Conservation (phyloP, 2,113 vertebrate genomes). For the Atrichornis clamosus region DNA sequence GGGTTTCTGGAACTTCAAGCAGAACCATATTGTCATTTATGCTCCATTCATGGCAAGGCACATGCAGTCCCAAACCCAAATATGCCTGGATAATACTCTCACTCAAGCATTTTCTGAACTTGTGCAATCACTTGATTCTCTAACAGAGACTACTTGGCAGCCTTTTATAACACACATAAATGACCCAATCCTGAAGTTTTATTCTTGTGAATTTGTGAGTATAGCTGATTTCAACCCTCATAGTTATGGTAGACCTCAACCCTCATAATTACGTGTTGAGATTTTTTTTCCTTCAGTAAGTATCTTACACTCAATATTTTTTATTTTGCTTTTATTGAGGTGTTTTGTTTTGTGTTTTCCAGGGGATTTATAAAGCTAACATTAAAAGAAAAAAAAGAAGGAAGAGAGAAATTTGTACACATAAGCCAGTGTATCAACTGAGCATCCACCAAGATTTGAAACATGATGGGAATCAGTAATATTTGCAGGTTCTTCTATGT, state of each 20-base stretch:
- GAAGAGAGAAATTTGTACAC: not conserved
- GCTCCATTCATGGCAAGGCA: not conserved
- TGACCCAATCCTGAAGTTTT: not conserved
- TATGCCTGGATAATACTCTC: not conserved
- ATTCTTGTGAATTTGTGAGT: not conserved
- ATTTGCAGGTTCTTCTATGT: not conserved
- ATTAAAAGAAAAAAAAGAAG: not conserved
- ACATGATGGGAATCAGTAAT: not conserved
- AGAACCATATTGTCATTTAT: not conserved
- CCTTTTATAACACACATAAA: not conserved
- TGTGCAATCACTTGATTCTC: not conserved
- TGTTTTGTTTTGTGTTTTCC: not conserved
- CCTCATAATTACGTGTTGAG: not conserved
- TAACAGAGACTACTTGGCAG: not conserved
- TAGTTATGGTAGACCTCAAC: not conserved
- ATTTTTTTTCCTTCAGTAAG: not conserved
- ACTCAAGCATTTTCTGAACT: not conserved
- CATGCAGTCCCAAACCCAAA: not conserved
- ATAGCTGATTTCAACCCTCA: not conserved
- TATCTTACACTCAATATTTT: not conserved
- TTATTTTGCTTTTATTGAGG: not conserved
- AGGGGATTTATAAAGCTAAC: not conserved
- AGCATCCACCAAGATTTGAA: not conserved
- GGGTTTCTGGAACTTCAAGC: not conserved
- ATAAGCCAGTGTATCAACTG: not conserved